phyloP scores from a whole-genome alignment of 2,888 invertebrate species.

The Pandemis heparana region DNA sequence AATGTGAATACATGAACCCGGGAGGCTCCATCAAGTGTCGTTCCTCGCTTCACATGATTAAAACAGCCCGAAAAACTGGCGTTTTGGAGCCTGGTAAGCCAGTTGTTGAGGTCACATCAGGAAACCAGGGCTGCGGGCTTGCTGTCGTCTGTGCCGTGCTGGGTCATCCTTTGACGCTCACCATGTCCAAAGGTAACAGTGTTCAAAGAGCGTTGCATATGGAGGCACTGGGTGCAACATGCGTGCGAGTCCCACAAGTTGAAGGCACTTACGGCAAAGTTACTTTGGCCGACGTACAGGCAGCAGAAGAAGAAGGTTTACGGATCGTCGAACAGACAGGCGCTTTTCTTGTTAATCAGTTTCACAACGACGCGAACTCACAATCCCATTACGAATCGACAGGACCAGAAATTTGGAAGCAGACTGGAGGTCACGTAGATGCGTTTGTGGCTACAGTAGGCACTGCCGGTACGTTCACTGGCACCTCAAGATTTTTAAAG shows the following conservation, averaged over 20 bases:
- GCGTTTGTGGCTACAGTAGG: slow-evolving; percentile 77
- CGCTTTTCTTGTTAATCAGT: slow-evolving; percentile 77
- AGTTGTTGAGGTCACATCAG: slow-evolving; percentile 77
- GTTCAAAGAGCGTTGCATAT: slow-evolving; percentile 77
- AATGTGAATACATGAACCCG: slow-evolving; percentile 82
- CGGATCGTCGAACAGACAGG: slow-evolving; percentile 65
- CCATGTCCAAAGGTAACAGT: slow-evolving; percentile 80
- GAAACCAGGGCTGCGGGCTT: slow-evolving; percentile 79
- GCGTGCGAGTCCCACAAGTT: slow-evolving; percentile 75
- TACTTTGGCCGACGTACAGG: slow-evolving; percentile 71
- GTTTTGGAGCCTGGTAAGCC: slow-evolving; percentile 67
- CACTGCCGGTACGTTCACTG: slow-evolving; percentile 76
- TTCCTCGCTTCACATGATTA: slow-evolving; percentile 75
- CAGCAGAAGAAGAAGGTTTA: slow-evolving; percentile 69
- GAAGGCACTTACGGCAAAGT: slow-evolving; percentile 79
- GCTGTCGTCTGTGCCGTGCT: slow-evolving; percentile 79
- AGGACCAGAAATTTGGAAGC: slow-evolving; percentile 80
- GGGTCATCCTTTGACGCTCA: slow-evolving; percentile 73
- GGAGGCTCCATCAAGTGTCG: slow-evolving; percentile 79
- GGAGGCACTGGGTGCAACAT: slow-evolving; percentile 79
- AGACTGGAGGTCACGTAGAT: slow-evolving; percentile 75
- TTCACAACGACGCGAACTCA: slow-evolving; percentile 68
- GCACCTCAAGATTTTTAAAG: slow-evolving; percentile 73
- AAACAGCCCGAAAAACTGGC: slow-evolving; percentile 64
- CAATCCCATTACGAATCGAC: slow-evolving; percentile 74